Evolutionary conservation across 2,113 vertebrate genomes (phyloP).

Genomic region (Lipotes vexillifer): DNA sequence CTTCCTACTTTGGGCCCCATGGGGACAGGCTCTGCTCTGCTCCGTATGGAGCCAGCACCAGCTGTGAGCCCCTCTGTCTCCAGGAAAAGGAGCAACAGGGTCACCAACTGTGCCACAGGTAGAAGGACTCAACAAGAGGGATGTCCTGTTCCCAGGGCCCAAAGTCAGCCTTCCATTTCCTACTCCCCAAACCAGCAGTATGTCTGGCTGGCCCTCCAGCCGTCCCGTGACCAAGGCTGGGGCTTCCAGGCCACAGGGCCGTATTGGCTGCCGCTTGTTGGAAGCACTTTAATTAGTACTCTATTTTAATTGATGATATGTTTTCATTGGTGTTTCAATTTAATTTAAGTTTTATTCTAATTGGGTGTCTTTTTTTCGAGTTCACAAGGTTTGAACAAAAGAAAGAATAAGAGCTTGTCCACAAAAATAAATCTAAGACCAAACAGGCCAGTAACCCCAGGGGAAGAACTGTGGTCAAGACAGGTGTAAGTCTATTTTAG

Average conservation of each 20-base stretch:
- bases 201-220: neutral
- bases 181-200: neutral
- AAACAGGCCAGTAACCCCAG: neutral
- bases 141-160: neutral
- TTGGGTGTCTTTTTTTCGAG: neutral
- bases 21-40: neutral
- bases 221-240: neutral
- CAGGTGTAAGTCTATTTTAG: neutral
- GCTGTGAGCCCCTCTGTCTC: neutral
- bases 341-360: slow-evolving; percentile 67
- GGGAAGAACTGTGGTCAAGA: neutral
- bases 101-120: neutral
- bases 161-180: neutral
- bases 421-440: slow-evolving; percentile 41
- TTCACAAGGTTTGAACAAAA: slow-evolving; percentile 10
- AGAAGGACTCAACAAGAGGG: neutral
- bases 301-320: slow-evolving; percentile 52
- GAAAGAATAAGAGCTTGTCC: neutral
- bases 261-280: neutral
- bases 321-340: slow-evolving; percentile 52
- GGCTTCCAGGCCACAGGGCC: neutral
- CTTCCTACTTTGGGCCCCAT: neutral
- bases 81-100: neutral
- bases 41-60: neutral
- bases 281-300: slow-evolving; percentile 48